Percentiles rank a stretch among this genome's conserved stretches.
Conservation (phyloP, 2,888 invertebrate species). For the Vanessa cardui region DNA sequence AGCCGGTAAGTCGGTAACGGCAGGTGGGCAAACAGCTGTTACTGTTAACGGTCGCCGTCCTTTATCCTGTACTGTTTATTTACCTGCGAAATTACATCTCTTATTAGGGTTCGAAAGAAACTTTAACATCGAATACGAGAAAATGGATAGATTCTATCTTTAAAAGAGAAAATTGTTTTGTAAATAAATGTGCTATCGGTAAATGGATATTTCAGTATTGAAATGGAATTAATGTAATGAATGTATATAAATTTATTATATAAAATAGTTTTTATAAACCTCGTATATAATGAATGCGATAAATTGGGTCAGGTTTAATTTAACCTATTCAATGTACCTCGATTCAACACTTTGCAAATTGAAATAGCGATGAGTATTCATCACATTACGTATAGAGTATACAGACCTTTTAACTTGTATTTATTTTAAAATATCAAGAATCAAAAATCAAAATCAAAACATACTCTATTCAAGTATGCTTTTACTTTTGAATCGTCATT, state of each 20-base stretch:
- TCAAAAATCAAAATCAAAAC: too few relatives aligned
- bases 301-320: constrained; percentile 11
- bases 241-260: not conserved
- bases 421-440: not conserved
- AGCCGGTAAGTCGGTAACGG: constrained; percentile 43
- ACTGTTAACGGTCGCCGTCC: constrained; percentile 45
- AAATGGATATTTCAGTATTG: too few relatives aligned
- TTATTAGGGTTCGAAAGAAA: constrained; percentile 22
- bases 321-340: too few relatives aligned
- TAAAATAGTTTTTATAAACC: not conserved
- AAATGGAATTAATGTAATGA: too few relatives aligned
- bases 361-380: not conserved
- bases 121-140: not conserved
- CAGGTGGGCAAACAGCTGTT: constrained; percentile 59
- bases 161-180: not conserved
- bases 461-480: too few relatives aligned
- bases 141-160: not conserved
- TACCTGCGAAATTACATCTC: constrained; percentile 26
- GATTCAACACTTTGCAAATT: not conserved
- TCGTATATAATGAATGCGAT: not conserved
- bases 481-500: too few relatives aligned
- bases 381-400: not conserved
- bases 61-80: constrained; percentile 26
- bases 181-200: too few relatives aligned
- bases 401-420: not conserved